Percentiles rank a stretch among this genome's conserved stretches.
Conservation (phyloP, 2,113 vertebrate species). For the Nycticorax nycticorax region DNA sequence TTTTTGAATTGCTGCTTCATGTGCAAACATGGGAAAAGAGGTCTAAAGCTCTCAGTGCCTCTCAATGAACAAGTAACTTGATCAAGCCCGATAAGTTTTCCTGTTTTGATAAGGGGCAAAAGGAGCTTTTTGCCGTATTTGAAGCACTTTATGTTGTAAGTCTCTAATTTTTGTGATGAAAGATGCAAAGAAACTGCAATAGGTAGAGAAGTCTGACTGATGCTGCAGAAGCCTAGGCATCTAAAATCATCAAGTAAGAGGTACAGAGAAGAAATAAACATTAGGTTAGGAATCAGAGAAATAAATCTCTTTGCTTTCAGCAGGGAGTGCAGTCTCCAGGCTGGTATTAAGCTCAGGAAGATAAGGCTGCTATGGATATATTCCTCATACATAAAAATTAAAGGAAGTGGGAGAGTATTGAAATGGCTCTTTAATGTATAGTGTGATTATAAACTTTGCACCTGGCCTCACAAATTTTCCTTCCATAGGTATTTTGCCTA, state of each 20-base stretch:
- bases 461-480: not conserved
- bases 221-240: not conserved
- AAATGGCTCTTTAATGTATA: constrained; percentile 24
- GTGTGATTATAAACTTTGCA: constrained; percentile 6
- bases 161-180: constrained; percentile 7
- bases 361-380: constrained; percentile 57
- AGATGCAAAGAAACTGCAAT: not conserved
- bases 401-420: not conserved
- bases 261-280: constrained; percentile 42
- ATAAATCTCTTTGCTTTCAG: constrained; percentile 63
- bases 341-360: constrained; percentile 58
- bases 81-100: not conserved
- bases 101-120: not conserved
- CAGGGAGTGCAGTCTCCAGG: constrained; percentile 58
- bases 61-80: not conserved
- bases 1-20: not conserved
- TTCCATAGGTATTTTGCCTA: not conserved
- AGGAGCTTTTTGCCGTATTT: not conserved
- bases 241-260: constrained; percentile 30
- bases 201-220: not conserved
- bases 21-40: not conserved
- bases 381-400: constrained; percentile 66
- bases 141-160: not conserved
- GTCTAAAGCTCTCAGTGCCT: not conserved
- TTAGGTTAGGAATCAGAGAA: constrained; percentile 30